A percentile compares a stretch with the other conserved stretches of the same genome.
phyloP scores from a whole-genome alignment of 2,888 invertebrate species.

The Agrotis segetum region DNA sequence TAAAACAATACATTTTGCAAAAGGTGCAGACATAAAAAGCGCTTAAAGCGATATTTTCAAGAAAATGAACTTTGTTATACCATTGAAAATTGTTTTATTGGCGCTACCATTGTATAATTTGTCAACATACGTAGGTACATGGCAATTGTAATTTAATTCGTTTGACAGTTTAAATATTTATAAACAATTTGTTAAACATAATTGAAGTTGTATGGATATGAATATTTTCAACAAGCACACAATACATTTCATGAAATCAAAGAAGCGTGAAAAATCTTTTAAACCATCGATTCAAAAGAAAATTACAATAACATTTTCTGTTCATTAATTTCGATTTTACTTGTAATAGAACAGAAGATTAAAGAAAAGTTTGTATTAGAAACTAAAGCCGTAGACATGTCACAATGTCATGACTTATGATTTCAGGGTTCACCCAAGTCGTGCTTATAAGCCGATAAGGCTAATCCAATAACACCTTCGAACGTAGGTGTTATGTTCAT shows the following conservation, averaged over 20 bases:
- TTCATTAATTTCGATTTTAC: background rate
- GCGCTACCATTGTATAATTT: slow-evolving; percentile 58
- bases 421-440: slow-evolving; percentile 15
- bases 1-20: too few relatives aligned
- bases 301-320: background rate
- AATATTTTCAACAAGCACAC: slow-evolving; percentile 1
- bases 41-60: too few relatives aligned
- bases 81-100: slow-evolving; percentile 67
- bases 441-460: slow-evolving; percentile 18
- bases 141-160: background rate
- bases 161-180: too few relatives aligned
- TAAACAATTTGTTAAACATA: slow-evolving; percentile 8
- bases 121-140: slow-evolving; percentile 50
- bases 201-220: slow-evolving; percentile 7
- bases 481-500: slow-evolving; percentile 22
- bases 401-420: slow-evolving; percentile 19
- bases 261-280: background rate
- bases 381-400: slow-evolving; percentile 19
- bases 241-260: background rate
- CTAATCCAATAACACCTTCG: slow-evolving; percentile 44
- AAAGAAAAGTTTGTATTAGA: background rate
- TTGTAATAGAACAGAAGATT: background rate
- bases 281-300: background rate
- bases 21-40: too few relatives aligned
- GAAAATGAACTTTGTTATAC: slow-evolving; percentile 69